phyloP scores from a whole-genome alignment of 2,888 invertebrate species.

The Synergus umbraculus region DNA sequence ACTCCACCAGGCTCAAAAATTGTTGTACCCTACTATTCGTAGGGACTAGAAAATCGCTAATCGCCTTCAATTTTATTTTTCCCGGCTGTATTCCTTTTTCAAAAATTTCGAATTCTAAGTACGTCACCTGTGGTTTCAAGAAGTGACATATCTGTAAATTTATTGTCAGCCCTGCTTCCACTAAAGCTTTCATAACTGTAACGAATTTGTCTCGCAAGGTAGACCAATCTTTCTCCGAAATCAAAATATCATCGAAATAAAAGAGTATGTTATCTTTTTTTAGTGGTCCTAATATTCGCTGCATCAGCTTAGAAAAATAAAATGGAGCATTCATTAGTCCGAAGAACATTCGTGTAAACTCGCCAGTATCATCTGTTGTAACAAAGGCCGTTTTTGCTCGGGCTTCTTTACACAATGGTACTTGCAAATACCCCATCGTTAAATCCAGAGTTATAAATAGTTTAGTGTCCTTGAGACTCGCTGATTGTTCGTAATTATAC shows the following conservation, averaged over 20 bases:
- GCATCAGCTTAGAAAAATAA: no score
- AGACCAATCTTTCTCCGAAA: not conserved
- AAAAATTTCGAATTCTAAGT: not conserved
- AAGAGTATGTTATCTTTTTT: not conserved
- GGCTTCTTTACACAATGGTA: no score
- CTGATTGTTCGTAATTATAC: constrained; percentile 44
- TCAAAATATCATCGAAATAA: not conserved
- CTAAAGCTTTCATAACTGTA: not conserved
- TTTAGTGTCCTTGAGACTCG: not conserved
- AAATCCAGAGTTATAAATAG: no score
- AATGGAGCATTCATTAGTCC: no score
- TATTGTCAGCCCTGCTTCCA: not conserved
- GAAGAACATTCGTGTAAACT: no score
- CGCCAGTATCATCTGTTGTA: no score
- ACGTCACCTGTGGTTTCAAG: not conserved
- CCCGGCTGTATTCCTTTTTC: not conserved
- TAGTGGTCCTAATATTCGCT: no score
- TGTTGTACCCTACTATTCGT: not conserved
- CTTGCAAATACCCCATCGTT: no score
- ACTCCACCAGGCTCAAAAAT: not conserved
- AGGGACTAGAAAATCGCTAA: not conserved
- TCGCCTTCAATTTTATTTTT: not conserved
- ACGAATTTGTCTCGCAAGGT: not conserved
- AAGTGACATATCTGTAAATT: not conserved
- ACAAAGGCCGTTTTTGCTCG: no score